Percentiles rank a stretch among this genome's conserved stretches.
Conservation (phyloP, 2,888 invertebrate genomes). For the Spodoptera littoralis region DNA sequence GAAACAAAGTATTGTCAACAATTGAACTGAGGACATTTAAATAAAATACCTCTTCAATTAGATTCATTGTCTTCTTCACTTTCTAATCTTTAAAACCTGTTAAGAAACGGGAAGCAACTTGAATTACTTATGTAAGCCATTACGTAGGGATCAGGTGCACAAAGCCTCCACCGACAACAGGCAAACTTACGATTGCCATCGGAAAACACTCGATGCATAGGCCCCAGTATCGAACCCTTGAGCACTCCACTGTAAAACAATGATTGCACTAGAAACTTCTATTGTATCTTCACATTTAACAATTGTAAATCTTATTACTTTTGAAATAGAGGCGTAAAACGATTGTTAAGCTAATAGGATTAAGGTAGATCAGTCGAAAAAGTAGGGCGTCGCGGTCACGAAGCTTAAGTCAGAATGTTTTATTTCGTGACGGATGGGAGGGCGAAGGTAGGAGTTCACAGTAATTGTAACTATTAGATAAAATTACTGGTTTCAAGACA, state of each 20-base stretch:
- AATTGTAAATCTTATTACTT: constrained; percentile 58
- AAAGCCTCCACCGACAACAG: constrained; percentile 49
- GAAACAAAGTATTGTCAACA: no score
- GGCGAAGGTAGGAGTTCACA: constrained; percentile 73
- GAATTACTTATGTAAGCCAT: constrained; percentile 73
- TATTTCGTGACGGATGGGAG: constrained; percentile 75
- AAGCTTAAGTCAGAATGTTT: constrained; percentile 65
- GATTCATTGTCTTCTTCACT: constrained; percentile 63
- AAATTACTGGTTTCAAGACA: constrained; percentile 66
- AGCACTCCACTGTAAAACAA: constrained; percentile 55
- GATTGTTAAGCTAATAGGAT: constrained; percentile 41
- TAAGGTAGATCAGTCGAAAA: constrained; percentile 66
- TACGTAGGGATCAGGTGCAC: constrained; percentile 71
- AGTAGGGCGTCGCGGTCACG: constrained; percentile 78
- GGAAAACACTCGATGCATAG: constrained; percentile 54
- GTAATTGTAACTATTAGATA: constrained; percentile 73
- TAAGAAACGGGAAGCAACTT: constrained; percentile 69
- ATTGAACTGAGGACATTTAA: no score
- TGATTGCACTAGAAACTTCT: constrained; percentile 55
- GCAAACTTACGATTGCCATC: constrained; percentile 56
- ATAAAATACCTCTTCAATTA: constrained; percentile 44
- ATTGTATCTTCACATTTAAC: constrained; percentile 39
- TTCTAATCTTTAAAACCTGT: constrained; percentile 66
- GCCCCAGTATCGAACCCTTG: constrained; percentile 60
- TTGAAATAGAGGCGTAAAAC: constrained; percentile 56